Evolutionary conservation across 1,140 invertebrate genomes (phyloP), one percentile per base, ranked within the genome.

Genomic region (Arctopsyche grandis): DNA sequence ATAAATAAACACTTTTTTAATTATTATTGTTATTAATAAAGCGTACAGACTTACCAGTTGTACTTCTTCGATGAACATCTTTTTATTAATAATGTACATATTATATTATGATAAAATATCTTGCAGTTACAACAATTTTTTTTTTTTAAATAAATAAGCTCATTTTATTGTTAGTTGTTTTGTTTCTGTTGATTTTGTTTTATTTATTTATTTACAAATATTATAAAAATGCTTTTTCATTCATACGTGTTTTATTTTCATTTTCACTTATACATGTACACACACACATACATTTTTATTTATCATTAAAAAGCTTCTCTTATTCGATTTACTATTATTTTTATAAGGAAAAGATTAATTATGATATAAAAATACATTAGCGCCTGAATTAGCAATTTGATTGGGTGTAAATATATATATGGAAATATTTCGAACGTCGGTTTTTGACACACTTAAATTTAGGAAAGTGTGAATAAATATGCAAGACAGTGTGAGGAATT

Each of bases 151-250:
- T 38, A 38, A 38, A 26, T 24, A 66, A 66, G 63, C 21, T 66
- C 63, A 66, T 66, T 66, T 60, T 66, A 66, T 66, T 66, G 63
- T 66, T 66, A 66, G 14, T 66, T 66, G 63, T 66, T 66, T 66
- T 66, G 63, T 66, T 66, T 66, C 63, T 66, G 63, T 66, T 66
- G 63, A 66, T 22, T 66, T 9, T 66, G 63, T 66, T 66, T 66
- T 26, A 66, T 66, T 66, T 66, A 66, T 66, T 66, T 66, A 66
- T 66, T 26, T n/a, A 66, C 24, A 66, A 66, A 66, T 66, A 66
- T 66, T 66, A 66, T 66, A 66, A 66, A 66, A 29, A 66, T 66
- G 63, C 63, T 66, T 66, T 66, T 66, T 66, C 21, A 66, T 66
- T 66, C 24, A 66, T 10, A 16, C 10, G 63, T 66, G 63, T 66